Conservation (phyloP, 2,113 vertebrate genomes). For the Thamnophis sirtalis region DNA sequence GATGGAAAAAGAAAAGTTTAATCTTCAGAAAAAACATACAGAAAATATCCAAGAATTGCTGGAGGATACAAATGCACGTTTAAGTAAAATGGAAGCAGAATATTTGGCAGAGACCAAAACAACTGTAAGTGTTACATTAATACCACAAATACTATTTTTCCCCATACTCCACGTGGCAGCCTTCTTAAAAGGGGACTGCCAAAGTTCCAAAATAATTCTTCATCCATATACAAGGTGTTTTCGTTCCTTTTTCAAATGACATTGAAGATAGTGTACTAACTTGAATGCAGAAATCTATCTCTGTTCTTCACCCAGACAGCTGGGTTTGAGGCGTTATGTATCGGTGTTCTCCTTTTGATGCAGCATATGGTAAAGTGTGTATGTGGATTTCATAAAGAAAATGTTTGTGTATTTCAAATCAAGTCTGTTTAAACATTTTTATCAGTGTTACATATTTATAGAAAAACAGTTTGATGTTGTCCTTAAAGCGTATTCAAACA, state of each 20-base stretch:
- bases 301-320: neutral
- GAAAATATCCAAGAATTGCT: conserved; percentile 87
- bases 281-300: neutral
- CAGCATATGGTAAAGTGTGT: neutral
- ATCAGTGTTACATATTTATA: conserved; percentile 29
- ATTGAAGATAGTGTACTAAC: neutral
- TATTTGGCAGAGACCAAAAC: conserved; percentile 74
- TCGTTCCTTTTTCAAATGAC: neutral
- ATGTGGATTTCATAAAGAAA: neutral
- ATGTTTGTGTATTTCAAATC: conserved; percentile 4
- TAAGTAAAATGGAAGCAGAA: conserved; percentile 86
- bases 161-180: fast-evolving
- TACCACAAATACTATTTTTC: neutral
- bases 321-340: neutral
- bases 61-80: conserved; percentile 80
- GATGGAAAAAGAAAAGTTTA: conserved; percentile 92
- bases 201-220: neutral
- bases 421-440: conserved; percentile 33
- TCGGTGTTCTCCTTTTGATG: neutral
- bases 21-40: conserved; percentile 83
- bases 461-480: conserved; percentile 39
- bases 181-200: neutral
- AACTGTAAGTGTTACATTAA: conserved; percentile 71
- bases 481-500: conserved; percentile 48
- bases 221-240: neutral